Conservation (phyloP, 2,113 vertebrate genomes). For the Corythornis madagascariensis region DNA sequence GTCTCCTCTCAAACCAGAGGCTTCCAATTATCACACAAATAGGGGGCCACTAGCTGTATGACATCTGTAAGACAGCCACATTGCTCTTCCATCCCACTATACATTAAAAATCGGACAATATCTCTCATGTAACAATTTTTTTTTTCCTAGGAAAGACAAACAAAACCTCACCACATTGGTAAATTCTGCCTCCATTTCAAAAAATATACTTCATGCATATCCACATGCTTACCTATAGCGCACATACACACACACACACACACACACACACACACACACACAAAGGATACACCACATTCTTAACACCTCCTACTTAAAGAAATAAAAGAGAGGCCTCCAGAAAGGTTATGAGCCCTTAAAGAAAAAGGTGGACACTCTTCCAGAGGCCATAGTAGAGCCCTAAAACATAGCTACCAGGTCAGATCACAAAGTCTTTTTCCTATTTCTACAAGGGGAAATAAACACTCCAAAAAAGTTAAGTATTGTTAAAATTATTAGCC, state of each 20-base stretch:
- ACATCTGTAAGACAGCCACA: background rate
- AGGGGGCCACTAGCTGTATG: background rate
- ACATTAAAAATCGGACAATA: background rate
- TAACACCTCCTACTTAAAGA: background rate
- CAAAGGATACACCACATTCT: background rate
- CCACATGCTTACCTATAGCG: background rate
- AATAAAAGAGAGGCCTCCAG: background rate
- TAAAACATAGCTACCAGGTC: background rate
- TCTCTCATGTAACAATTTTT: background rate
- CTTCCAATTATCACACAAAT: background rate
- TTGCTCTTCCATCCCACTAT: background rate
- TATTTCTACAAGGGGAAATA: background rate
- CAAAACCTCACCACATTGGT: background rate
- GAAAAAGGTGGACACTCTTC: background rate
- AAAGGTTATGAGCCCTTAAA: background rate
- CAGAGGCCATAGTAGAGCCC: background rate
- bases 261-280: background rate
- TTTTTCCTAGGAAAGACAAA: background rate
- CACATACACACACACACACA: rapidly evolving
- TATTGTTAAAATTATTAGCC: background rate
- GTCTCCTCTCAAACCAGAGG: background rate
- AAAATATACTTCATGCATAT: background rate
- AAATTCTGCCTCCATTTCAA: background rate
- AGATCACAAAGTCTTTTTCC: background rate
- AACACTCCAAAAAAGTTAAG: background rate